Base-by-base conservation (phyloP, 1,140 invertebrate species). In the Ectropis grisescens region DNA sequence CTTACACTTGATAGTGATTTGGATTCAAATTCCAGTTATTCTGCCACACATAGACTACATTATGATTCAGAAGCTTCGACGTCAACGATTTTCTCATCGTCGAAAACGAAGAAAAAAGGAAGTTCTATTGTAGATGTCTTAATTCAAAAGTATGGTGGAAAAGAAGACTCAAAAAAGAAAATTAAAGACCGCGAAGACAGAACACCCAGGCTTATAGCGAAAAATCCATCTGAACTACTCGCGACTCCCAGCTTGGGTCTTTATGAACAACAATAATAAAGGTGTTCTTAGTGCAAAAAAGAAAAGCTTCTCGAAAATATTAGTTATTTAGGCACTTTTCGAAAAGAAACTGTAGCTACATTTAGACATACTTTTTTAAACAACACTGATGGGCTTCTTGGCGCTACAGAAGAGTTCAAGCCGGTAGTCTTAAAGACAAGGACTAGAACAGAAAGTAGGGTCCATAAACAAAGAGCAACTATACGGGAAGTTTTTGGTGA, bases 401-500 rank as follows among this genome's bases (percentile, higher is more conserved):
- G 79, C 48, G 75, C 85, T 36, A 84, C 81, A 24, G 82, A 85
- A 66, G 82, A 85, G 39, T 91, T 92, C 53, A 86, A 89, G 6
- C 89, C 91, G 0, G 85, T 91, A 11, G 86, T 93, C 10, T 57
- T 92, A 28, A 89, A 91, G 54, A 89, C 89, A 13, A 82, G 91
- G 45, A 93, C 91, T 2, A 82, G 91, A 48, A 92, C 88, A 10
- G 90, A 92, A 62, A 91, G 88, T n/a, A 84, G 89, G 44, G 83
- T 91, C 11, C 71, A 91, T 52, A 91, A 91, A 65, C 88, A 91
- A 49, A 84, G 89, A 48, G 90, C 91, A 6, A 92, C 90, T 1
- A 92, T 93, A 15, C 87, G 89, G 42, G 90, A 92, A 69, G 90
- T 93, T 1, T 93, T 93, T 64, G 91, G 91, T 2, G 90, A 82